These are phyloP conservation scores for Mycteria americana DNA, from an alignment of 2,797 vertebrate species.

Conservation along the genomic window DNA sequence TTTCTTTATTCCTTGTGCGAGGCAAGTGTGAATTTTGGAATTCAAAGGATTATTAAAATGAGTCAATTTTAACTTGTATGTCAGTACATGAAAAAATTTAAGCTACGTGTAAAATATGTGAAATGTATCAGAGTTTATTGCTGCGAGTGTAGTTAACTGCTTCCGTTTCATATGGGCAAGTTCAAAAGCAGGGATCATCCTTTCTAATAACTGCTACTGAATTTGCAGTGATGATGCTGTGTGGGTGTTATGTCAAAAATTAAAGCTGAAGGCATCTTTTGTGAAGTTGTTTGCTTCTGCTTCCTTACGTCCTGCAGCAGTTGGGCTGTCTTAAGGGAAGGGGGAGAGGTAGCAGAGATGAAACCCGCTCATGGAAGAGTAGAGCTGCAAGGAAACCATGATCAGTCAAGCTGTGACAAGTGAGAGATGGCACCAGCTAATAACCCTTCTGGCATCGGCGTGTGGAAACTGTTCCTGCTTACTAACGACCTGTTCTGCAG, in stretches of 20 bases:
- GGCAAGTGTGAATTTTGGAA: background rate
- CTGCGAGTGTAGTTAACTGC: background rate
- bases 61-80: background rate
- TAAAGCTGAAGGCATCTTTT: background rate
- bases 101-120: background rate
- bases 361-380: background rate
- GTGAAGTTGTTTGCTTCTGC: background rate
- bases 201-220: background rate
- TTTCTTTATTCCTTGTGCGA: background rate
- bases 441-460: background rate
- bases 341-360: background rate
- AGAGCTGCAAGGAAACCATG: background rate
- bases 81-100: background rate
- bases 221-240: background rate
- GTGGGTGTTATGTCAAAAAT: background rate
- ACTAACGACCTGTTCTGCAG: background rate
- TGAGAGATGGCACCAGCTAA: background rate
- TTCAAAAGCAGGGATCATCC: background rate
- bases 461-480: background rate
- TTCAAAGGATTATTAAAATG: no score
- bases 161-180: background rate
- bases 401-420: background rate
- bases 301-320: background rate
- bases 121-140: background rate
- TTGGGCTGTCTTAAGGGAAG: rapidly evolving